A percentile compares a stretch with the other conserved stretches of the same genome.
These are phyloP conservation scores for Mormyrus lacerda DNA, from an alignment of 2,113 vertebrate genomes.

Conservation along the genomic window DNA sequence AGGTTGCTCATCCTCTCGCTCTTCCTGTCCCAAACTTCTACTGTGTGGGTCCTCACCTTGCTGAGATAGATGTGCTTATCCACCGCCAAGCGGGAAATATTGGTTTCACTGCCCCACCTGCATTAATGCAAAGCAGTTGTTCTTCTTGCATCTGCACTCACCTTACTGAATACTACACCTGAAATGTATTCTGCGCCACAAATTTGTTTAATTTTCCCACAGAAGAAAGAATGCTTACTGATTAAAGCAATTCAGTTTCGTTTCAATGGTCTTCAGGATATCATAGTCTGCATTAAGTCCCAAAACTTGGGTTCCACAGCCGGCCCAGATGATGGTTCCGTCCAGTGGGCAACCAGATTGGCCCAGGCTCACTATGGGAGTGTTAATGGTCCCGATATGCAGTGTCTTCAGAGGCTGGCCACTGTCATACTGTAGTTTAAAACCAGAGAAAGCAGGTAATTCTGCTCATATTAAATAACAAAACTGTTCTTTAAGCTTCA, in stretches of 20 bases:
- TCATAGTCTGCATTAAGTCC: slow-evolving; percentile 71
- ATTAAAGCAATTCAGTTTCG: slow-evolving; percentile 61
- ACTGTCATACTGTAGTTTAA: slow-evolving; percentile 35
- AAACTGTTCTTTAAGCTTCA: not conserved
- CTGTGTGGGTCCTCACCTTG: slow-evolving; percentile 73
- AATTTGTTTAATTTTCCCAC: not conserved
- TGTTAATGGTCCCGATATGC: slow-evolving; percentile 66
- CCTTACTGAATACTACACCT: not conserved
- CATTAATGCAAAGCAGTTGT: slow-evolving; percentile 23
- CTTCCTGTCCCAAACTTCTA: slow-evolving; percentile 92
- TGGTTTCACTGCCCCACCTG: slow-evolving; percentile 62
- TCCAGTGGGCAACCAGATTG: slow-evolving; percentile 66
- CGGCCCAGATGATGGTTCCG: slow-evolving; percentile 71
- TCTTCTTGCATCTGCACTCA: not conserved
- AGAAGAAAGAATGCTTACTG: slow-evolving; percentile 59
- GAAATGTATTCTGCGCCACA: not conserved
- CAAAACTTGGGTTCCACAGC: slow-evolving; percentile 79
- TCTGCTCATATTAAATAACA: not conserved
- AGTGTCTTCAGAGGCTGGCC: slow-evolving; percentile 68
- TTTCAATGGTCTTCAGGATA: slow-evolving; percentile 77
- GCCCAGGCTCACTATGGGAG: slow-evolving; percentile 76
- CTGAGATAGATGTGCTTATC: slow-evolving; percentile 81
- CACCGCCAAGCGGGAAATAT: slow-evolving; percentile 78
- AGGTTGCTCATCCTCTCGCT: slow-evolving; percentile 74
- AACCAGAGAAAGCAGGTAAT: not conserved